These are phyloP conservation scores for Ochropleura plecta DNA, from an alignment of 2,888 invertebrate species.

Conservation along the genomic window DNA sequence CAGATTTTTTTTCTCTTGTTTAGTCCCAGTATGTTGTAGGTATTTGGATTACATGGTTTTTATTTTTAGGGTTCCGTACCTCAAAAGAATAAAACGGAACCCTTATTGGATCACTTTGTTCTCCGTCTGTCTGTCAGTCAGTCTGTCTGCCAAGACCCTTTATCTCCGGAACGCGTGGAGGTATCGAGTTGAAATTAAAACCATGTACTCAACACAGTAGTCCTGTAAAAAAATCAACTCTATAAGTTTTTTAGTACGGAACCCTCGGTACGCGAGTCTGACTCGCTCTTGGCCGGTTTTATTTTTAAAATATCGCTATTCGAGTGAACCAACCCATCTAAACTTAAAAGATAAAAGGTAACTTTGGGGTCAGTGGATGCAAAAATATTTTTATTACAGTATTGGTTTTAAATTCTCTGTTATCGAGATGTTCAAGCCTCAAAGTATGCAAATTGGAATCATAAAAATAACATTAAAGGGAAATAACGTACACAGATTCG, in stretches of 20 bases:
- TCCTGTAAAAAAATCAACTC: no score
- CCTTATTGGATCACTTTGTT: no score
- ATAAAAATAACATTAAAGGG: constrained; percentile 37
- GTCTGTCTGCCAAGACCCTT: no score
- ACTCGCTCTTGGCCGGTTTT: no score
- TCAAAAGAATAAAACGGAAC: no score
- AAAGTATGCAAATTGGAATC: constrained; percentile 29
- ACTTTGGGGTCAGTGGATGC: constrained; percentile 2
- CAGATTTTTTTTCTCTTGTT: background rate
- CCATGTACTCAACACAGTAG: no score
- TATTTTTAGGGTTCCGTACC: no score
- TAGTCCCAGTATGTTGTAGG: background rate
- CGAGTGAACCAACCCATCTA: background rate
- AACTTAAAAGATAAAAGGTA: background rate
- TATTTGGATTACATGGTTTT: background rate
- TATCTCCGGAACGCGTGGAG: no score
- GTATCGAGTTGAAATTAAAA: no score
- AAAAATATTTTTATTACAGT: background rate
- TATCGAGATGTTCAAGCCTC: constrained; percentile 17
- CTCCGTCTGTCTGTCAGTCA: no score
- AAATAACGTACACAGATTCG: constrained; percentile 27
- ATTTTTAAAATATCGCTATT: background rate
- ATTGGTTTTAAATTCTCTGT: constrained; percentile 4
- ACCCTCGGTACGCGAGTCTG: no score
- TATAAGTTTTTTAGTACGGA: no score